Evolutionary conservation across 35 echinoderm and acorn worm genomes (phyloP).

Genomic region (Holothuria glaberrima): DNA sequence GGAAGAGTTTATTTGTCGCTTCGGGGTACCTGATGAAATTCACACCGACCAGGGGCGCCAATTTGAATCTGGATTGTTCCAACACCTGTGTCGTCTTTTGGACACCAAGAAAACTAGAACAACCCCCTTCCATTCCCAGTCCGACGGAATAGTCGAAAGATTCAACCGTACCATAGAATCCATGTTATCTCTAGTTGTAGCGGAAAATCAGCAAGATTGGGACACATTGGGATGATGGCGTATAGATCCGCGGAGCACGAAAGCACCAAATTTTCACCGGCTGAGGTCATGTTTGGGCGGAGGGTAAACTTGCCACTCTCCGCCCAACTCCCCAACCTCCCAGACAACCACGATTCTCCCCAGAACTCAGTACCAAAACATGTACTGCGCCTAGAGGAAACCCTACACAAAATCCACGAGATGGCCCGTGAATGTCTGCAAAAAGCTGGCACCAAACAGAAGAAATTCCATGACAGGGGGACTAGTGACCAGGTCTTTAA

Average conservation of each 20-base stretch:
- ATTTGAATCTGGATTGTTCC: conserved; percentile 62
- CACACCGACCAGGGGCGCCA: conserved; percentile 59
- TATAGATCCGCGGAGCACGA: neutral
- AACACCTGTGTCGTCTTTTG: conserved; percentile 49
- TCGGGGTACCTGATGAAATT: conserved; percentile 26
- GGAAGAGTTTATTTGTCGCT: conserved; percentile 21
- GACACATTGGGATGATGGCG: neutral
- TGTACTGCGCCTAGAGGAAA: neutral
- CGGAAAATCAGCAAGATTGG: conserved; percentile 26
- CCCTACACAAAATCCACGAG: neutral
- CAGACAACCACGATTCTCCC: neutral
- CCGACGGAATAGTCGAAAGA: conserved; percentile 54
- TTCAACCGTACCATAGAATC: conserved; percentile 50
- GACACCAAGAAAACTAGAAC: conserved; percentile 64
- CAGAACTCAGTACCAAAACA: neutral
- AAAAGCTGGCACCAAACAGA: conserved; percentile 16
- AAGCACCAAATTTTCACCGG: neutral
- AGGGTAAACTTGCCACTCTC: neutral
- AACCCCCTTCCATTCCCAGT: conserved; percentile 49
- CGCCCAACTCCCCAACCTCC: neutral
- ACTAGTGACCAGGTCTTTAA: neutral
- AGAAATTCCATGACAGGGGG: conserved; percentile 47
- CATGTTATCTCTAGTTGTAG: conserved; percentile 20
- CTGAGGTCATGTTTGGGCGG: neutral
- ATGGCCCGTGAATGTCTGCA: neutral